Evolutionary conservation across 2,797 vertebrate genomes (phyloP).

Genomic region (Aulostomus chinensis): DNA sequence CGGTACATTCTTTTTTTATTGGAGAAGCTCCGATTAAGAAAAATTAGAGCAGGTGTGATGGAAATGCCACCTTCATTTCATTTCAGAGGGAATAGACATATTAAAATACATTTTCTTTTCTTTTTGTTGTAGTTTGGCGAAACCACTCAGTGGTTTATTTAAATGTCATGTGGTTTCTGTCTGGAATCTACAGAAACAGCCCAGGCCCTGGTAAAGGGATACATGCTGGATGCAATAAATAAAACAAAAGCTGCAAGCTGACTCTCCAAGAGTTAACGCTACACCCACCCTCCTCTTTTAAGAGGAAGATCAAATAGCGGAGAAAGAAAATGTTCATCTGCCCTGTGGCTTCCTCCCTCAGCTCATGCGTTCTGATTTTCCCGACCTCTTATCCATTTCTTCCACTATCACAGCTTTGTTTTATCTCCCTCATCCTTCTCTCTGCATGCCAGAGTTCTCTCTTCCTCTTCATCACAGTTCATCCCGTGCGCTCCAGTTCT

Average conservation of each 20-base stretch:
- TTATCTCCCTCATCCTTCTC: slow-evolving; percentile 6
- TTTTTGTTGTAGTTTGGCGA: neutral
- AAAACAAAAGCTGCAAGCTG: slow-evolving; percentile 46
- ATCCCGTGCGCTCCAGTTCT: slow-evolving; percentile 83
- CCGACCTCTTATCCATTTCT: slow-evolving; percentile 2
- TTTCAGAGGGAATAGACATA: too few species aligned
- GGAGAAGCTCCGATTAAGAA: too few species aligned
- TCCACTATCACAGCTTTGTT: slow-evolving; percentile 49
- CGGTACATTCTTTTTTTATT: too few species aligned
- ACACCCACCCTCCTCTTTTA: slow-evolving; percentile 31
- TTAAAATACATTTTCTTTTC: too few species aligned
- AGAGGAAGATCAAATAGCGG: slow-evolving; percentile 31
- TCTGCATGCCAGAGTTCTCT: neutral
- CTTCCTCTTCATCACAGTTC: slow-evolving; percentile 80
- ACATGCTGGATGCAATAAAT: slow-evolving; percentile 66
- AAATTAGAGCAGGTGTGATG: too few species aligned
- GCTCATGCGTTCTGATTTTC: neutral
- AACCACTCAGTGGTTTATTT: neutral
- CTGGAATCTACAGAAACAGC: slow-evolving; percentile 6
- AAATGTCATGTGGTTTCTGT: neutral
- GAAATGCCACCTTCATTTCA: too few species aligned
- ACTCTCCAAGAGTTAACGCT: slow-evolving; percentile 58
- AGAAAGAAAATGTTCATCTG: slow-evolving; percentile 17
- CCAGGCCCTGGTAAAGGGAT: slow-evolving; percentile 11
- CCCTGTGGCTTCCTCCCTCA: neutral